Evolutionary conservation across 2,797 vertebrate genomes (phyloP).

Genomic region (Ataeniobius toweri): DNA sequence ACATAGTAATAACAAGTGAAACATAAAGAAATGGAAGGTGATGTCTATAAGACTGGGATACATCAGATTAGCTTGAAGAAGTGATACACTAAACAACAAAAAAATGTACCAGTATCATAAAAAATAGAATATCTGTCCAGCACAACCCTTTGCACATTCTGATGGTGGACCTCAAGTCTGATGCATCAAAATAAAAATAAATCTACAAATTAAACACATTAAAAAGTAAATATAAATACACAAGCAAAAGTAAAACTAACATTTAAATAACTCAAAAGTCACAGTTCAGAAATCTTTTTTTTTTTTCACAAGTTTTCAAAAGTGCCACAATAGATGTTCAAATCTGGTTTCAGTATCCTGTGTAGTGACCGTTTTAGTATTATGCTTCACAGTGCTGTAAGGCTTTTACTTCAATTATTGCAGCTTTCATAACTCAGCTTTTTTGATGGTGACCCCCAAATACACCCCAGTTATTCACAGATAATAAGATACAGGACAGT

Average conservation of each 20-base stretch:
- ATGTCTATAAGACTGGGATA: constrained; percentile 57
- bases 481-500: background rate
- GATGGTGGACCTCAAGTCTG: constrained; percentile 5
- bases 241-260: constrained; percentile 39
- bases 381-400: background rate
- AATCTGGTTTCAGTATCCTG: constrained; percentile 34
- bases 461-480: constrained; percentile 7
- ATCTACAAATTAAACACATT: constrained; percentile 31
- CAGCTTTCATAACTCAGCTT: constrained; percentile 7
- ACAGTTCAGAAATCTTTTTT: constrained; percentile 48
- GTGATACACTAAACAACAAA: background rate
- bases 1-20: constrained; percentile 27
- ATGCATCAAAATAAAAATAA: constrained; percentile 22
- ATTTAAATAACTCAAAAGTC: constrained; percentile 44
- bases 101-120: constrained; percentile 21
- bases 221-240: constrained; percentile 42
- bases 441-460: constrained; percentile 6
- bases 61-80: constrained; percentile 30
- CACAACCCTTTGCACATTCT: constrained; percentile 22
- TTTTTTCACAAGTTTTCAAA: constrained; percentile 32
- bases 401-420: background rate
- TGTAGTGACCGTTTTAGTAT: background rate
- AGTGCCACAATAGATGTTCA: constrained; percentile 61
- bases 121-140: constrained; percentile 2
- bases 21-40: constrained; percentile 38